These are phyloP conservation scores for Anadara kagoshimensis DNA, from an alignment of 1,140 invertebrate genomes.

Conservation along the genomic window DNA sequence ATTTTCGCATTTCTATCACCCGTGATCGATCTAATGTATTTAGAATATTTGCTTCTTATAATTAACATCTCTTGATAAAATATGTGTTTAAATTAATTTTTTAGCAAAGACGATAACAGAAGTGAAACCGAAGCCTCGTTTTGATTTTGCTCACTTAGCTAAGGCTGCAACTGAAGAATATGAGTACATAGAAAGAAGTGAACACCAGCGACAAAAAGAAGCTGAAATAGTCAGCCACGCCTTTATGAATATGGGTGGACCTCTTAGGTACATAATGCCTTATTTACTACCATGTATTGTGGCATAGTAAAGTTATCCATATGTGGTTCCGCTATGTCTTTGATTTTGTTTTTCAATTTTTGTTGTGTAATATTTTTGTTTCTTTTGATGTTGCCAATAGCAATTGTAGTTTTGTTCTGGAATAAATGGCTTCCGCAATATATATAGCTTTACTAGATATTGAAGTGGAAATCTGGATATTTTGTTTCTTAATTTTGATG, in stretches of 20 bases:
- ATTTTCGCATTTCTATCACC: too few species aligned
- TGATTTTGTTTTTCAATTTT: background rate
- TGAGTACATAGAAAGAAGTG: constrained; percentile 1
- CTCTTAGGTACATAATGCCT: background rate
- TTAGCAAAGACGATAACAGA: too few species aligned
- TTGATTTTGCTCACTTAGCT: constrained; percentile 19
- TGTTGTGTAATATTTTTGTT: background rate
- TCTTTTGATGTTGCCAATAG: too few species aligned
- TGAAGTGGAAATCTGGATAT: too few species aligned
- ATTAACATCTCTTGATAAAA: too few species aligned
- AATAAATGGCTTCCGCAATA: too few species aligned
- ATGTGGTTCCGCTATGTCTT: background rate
- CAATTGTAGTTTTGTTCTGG: too few species aligned
- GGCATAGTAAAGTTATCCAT: background rate
- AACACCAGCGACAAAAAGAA: background rate
- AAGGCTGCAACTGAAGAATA: background rate
- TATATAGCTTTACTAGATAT: too few species aligned
- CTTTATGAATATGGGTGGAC: constrained; percentile 11
- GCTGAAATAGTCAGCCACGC: constrained; percentile 13
- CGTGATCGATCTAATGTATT: too few species aligned
- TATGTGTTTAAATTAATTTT: background rate
- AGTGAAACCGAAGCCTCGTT: constrained; percentile 2
- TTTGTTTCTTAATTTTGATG: too few species aligned
- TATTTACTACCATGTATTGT: background rate
- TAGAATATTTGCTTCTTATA: too few species aligned